Percentiles rank a stretch among this genome's conserved stretches.
Evolutionary conservation across 2,113 vertebrate genomes (phyloP).

Genomic region (Desmodus rotundus): DNA sequence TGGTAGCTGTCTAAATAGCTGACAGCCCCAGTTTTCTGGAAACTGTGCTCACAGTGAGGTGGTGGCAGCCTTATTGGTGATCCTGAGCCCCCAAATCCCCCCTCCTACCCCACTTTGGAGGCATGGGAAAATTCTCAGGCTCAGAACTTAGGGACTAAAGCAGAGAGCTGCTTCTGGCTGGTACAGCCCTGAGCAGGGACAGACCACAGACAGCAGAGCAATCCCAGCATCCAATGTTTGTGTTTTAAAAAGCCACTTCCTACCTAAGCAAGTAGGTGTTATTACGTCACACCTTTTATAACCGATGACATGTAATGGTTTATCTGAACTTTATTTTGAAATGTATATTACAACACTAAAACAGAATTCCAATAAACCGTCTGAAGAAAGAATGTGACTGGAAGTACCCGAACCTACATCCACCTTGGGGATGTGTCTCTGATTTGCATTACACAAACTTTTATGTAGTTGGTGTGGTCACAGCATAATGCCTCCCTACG

Average conservation of each 20-base stretch:
- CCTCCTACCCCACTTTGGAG: not conserved
- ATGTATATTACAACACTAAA: not conserved
- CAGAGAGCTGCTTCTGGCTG: too few species aligned
- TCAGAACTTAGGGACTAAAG: not conserved
- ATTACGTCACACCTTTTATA: fast-evolving
- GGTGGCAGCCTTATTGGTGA: too few species aligned
- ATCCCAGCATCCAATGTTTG: too few species aligned
- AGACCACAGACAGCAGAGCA: not conserved
- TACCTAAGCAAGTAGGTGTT: not conserved
- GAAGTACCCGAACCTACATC: not conserved
- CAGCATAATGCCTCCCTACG: not conserved
- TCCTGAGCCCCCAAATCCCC: not conserved
- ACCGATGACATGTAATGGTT: not conserved
- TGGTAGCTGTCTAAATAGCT: not conserved
- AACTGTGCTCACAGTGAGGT: not conserved
- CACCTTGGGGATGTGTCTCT: not conserved
- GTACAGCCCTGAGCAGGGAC: not conserved
- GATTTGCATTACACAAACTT: too few species aligned
- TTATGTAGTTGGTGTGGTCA: fast-evolving
- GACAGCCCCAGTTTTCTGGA: not conserved
- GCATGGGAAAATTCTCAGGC: not conserved
- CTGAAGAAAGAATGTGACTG: not conserved
- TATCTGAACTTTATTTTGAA: not conserved
- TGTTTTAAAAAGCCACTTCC: not conserved
- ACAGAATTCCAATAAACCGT: not conserved